These are phyloP conservation scores for Hipparchia semele DNA, from an alignment of 2,888 invertebrate species.

Conservation along the genomic window DNA sequence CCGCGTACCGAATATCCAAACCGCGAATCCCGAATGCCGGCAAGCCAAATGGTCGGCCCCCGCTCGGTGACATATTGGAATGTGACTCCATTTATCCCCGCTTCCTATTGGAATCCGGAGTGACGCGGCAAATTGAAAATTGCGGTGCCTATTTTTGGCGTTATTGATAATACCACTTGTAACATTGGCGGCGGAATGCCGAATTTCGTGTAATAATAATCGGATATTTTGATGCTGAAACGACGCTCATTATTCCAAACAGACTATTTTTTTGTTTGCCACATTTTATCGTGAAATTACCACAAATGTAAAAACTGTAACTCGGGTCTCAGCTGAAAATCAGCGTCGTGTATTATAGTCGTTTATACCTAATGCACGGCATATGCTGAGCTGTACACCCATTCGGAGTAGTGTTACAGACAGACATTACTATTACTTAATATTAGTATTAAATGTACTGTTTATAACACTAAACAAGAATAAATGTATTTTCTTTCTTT, in stretches of 20 bases:
- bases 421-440: too few species aligned
- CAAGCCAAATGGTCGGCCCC: slow-evolving; percentile 73
- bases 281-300: slow-evolving; percentile 6
- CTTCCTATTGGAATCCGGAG: slow-evolving; percentile 83
- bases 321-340: too few species aligned
- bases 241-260: slow-evolving; percentile 36
- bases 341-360: too few species aligned
- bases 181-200: slow-evolving; percentile 49
- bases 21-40: slow-evolving; percentile 67
- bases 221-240: slow-evolving; percentile 43
- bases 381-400: too few species aligned
- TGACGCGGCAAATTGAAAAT: slow-evolving; percentile 82
- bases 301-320: not conserved
- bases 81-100: slow-evolving; percentile 82
- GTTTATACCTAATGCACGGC: too few species aligned
- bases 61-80: slow-evolving; percentile 81
- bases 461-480: too few species aligned
- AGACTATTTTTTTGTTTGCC: slow-evolving; percentile 28
- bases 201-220: slow-evolving; percentile 50
- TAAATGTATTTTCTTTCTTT: too few species aligned
- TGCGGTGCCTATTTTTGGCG: slow-evolving; percentile 78
- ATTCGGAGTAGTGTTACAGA: too few species aligned
- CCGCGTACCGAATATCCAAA: slow-evolving; percentile 60
- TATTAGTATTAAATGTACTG: too few species aligned
- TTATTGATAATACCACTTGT: slow-evolving; percentile 76